These are phyloP conservation scores for Drosophila lacteicornis DNA, from an alignment of 1,140 invertebrate genomes.

Conservation along the genomic window DNA sequence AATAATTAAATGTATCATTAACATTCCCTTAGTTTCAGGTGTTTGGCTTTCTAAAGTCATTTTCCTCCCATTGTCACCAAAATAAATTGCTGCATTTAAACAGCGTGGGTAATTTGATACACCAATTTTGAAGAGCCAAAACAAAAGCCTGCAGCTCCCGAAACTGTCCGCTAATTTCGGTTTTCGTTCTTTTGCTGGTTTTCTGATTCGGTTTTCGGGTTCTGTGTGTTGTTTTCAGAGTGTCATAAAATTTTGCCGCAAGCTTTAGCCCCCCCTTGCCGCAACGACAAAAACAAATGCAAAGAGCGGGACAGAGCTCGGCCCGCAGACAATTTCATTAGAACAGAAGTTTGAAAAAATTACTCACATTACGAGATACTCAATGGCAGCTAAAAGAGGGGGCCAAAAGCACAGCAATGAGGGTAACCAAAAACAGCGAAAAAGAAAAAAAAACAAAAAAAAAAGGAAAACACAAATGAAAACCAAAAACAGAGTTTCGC, in stretches of 20 bases:
- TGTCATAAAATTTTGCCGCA: conserved; percentile 67
- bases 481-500: conserved; percentile 54
- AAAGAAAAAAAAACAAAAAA: conserved; percentile 29
- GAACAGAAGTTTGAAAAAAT: conserved; percentile 56
- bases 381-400: conserved; percentile 9
- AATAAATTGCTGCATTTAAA: conserved; percentile 7
- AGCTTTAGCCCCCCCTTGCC: conserved; percentile 40
- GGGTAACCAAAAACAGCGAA: conserved; percentile 51
- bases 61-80: background rate
- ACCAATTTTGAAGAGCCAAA: conserved; percentile 18
- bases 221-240: conserved; percentile 38
- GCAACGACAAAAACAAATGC: conserved; percentile 55
- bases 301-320: conserved; percentile 32
- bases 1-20: background rate
- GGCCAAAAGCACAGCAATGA: conserved; percentile 21
- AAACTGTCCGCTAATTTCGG: conserved; percentile 56
- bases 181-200: conserved; percentile 20
- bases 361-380: conserved; percentile 53
- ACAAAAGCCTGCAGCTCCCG: conserved; percentile 22
- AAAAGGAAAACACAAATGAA: conserved; percentile 24
- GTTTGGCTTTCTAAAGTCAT: background rate
- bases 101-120: conserved; percentile 37
- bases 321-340: conserved; percentile 80
- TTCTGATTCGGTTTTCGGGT: conserved; percentile 30
- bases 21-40: background rate